Conservation (phyloP, 2,888 invertebrate species). For the Eilema depressum region DNA sequence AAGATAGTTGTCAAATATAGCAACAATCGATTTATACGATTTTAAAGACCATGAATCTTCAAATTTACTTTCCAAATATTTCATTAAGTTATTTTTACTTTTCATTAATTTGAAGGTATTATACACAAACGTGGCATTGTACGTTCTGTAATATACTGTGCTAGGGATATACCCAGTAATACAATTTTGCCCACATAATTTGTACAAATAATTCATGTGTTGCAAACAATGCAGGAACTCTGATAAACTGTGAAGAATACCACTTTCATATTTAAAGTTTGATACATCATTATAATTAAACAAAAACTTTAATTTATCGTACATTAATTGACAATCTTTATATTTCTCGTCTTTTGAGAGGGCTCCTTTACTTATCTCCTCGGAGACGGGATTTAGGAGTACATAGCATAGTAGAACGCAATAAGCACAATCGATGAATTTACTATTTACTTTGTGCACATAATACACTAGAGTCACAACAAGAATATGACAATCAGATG, state of each 20-base stretch:
- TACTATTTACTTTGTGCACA: constrained; percentile 39
- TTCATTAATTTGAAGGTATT: constrained; percentile 45
- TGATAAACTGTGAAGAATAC: constrained; percentile 52
- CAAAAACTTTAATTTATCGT: constrained; percentile 32
- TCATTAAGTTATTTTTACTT: constrained; percentile 30
- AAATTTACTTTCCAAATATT: constrained; percentile 31
- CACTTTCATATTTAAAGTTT: constrained; percentile 8
- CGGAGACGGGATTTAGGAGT: constrained; percentile 31
- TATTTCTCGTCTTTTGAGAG: neutral
- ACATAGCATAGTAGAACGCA: constrained; percentile 50
- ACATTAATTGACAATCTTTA: constrained; percentile 18
- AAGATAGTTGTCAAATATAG: constrained; percentile 37
- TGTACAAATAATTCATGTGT: constrained; percentile 61
- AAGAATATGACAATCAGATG: constrained; percentile 25
- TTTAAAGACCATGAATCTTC: constrained; percentile 8
- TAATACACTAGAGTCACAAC: constrained; percentile 54
- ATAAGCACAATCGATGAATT: constrained; percentile 45
- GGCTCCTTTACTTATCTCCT: neutral
- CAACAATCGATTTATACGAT: constrained; percentile 28
- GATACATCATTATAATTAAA: constrained; percentile 25
- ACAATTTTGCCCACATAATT: constrained; percentile 44
- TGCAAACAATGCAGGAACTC: constrained; percentile 63
- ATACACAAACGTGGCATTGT: constrained; percentile 57
- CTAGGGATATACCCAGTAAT: constrained; percentile 19
- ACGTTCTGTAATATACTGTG: constrained; percentile 49